Evolutionary conservation across 2,888 invertebrate species (phyloP), one percentile per base, ranked within the genome.

Genomic region (Saturnia japonica): DNA sequence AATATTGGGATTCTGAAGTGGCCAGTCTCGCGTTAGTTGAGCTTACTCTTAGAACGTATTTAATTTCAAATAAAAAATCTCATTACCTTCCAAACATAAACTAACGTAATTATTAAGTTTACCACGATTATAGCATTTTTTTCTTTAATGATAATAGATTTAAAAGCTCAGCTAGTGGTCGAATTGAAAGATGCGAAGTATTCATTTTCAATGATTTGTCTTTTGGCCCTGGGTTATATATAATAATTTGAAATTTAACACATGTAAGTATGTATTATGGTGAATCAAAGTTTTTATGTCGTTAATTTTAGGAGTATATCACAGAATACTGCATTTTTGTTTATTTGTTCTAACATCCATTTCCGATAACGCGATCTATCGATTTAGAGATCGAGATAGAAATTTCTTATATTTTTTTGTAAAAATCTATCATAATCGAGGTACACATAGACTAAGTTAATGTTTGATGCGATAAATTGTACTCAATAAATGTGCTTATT

Each of bases 321-420:
- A 80, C 75, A 82, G 77, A 84, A 83, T 83, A 80, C 77, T 82
- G 81, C 84, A 83, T 86, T 83, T 83, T 83, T 81, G 80, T 79
- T 77, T 68, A 75, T 80, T 80, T 79, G 74, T 80, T 76, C 34
- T 22, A 54, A 19, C 19, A 19, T 16, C 47, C 19, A 47, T 47
- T 47, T 47, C 47, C 8, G 9, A n/a, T 54, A 54, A n/a, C n/a
- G 9, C 47, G 3, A 34, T 4, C 34, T 34, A 34, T 34, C 34
- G 34, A 34, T 34, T 34, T 34, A 34, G 2, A 34, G 3, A 34
- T 34, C 4, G 47, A 47, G 16, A 16, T 47, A 47, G 14, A 47
- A 47, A 16, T 16, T 47, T 19, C 1, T 1, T 16, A 19, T 19
- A 47, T 8, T 19, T 47, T 47, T 45, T 47, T 19, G 6, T 47